Conservation (phyloP, 2,888 invertebrate genomes). For the Tuta absoluta region DNA sequence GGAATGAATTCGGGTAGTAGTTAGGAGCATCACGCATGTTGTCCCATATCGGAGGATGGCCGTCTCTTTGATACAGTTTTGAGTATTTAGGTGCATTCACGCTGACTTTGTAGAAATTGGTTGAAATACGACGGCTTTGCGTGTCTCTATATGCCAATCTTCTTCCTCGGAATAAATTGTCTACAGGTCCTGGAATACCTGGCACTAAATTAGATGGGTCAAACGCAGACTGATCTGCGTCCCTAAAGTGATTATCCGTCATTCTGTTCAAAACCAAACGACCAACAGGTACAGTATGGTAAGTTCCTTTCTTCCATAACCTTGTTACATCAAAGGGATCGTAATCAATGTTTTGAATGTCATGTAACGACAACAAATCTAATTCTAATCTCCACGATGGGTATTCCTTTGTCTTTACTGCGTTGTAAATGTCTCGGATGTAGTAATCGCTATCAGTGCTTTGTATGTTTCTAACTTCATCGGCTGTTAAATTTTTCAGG, state of each 20-base stretch:
- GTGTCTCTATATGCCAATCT: constrained; percentile 54
- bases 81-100: constrained; percentile 33
- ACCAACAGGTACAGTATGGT: constrained; percentile 52
- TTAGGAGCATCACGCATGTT: constrained; percentile 92
- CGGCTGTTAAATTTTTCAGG: constrained; percentile 85
- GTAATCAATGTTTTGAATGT: constrained; percentile 51
- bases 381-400: constrained; percentile 62
- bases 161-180: constrained; percentile 53
- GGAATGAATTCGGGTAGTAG: constrained; percentile 94
- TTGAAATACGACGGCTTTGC: constrained; percentile 41
- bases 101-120: constrained; percentile 34
- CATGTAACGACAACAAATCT: constrained; percentile 52
- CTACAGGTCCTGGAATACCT: constrained; percentile 63
- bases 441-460: constrained; percentile 90
- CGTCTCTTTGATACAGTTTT: constrained; percentile 36
- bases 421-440: constrained; percentile 89
- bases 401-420: constrained; percentile 85
- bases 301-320: constrained; percentile 63
- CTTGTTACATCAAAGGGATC: constrained; percentile 61
- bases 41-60: constrained; percentile 83
- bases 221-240: constrained; percentile 53
- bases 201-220: constrained; percentile 62
- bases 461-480: constrained; percentile 83
- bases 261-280: constrained; percentile 51
- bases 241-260: constrained; percentile 54